These are phyloP conservation scores for Uria aalge DNA, from an alignment of 2,113 vertebrate species.

Conservation along the genomic window DNA sequence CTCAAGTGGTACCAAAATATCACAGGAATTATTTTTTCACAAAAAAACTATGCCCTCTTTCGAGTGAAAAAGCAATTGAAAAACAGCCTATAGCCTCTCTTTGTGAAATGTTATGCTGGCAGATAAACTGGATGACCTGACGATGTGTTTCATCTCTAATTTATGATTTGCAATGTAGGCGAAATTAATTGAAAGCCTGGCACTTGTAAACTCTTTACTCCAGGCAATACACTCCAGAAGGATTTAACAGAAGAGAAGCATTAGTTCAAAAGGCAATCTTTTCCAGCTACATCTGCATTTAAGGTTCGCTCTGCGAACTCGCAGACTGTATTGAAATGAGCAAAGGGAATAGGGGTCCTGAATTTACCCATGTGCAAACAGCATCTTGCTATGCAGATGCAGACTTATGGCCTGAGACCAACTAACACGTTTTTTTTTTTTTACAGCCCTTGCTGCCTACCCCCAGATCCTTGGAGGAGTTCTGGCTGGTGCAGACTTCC, in stretches of 20 bases:
- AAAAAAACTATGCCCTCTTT: not conserved
- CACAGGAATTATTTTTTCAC: not conserved
- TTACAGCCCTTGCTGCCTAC: not conserved
- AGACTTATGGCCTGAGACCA: slow-evolving; percentile 2
- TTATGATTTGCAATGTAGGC: not conserved
- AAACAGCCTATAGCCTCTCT: not conserved
- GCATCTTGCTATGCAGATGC: not conserved
- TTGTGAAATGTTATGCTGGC: not conserved
- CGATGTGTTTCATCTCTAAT: not conserved
- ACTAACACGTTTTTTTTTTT: not conserved
- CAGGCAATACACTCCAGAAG: not conserved
- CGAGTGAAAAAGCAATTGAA: not conserved
- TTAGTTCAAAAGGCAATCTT: not conserved
- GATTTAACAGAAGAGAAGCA: not conserved
- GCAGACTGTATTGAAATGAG: not conserved
- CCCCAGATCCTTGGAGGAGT: not conserved
- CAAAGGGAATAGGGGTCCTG: not conserved
- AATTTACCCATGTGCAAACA: not conserved
- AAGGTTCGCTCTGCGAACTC: not conserved
- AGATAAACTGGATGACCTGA: not conserved
- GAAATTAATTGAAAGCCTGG: not conserved
- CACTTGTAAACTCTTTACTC: not conserved
- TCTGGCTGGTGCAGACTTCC: not conserved
- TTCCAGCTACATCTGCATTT: not conserved
- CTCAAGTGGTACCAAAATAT: not conserved